These are phyloP conservation scores for Sturnira hondurensis DNA, from an alignment of 2,113 vertebrate genomes.

Conservation along the genomic window DNA sequence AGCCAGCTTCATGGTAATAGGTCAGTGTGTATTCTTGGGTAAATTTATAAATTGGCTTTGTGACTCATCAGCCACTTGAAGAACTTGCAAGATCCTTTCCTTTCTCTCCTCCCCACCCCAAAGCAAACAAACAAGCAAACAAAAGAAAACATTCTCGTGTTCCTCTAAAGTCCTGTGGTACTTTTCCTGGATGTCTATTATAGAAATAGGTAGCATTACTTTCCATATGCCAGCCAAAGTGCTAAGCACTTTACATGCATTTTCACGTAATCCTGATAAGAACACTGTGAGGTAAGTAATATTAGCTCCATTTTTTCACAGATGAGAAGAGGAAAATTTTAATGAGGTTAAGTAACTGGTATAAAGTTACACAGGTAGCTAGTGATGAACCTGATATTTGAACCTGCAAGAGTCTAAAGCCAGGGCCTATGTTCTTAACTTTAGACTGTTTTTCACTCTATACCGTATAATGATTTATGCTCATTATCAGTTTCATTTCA, in stretches of 20 bases:
- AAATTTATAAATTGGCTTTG: neutral
- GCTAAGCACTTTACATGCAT: neutral
- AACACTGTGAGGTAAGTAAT: neutral
- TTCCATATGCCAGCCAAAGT: neutral
- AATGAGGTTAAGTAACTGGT: neutral
- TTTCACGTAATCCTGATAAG: neutral
- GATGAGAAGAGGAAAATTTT: neutral
- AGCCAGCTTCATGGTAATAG: neutral
- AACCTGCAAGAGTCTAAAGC: neutral
- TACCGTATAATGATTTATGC: neutral
- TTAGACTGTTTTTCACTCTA: neutral
- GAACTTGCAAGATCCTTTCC: neutral
- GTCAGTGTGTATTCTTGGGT: neutral
- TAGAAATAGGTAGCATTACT: neutral
- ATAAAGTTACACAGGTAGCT: neutral
- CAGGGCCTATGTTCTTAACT: neutral
- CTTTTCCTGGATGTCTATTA: neutral
- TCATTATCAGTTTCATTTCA: neutral
- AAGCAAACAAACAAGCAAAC: neutral
- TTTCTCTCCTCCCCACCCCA: neutral
- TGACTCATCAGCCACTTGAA: neutral
- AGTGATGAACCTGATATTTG: neutral
- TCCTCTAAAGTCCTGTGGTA: neutral
- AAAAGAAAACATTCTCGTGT: neutral
- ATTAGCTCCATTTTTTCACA: neutral